Evolutionary conservation across 2,797 vertebrate species (phyloP).

Genomic region (Microctenopoma lineatum): DNA sequence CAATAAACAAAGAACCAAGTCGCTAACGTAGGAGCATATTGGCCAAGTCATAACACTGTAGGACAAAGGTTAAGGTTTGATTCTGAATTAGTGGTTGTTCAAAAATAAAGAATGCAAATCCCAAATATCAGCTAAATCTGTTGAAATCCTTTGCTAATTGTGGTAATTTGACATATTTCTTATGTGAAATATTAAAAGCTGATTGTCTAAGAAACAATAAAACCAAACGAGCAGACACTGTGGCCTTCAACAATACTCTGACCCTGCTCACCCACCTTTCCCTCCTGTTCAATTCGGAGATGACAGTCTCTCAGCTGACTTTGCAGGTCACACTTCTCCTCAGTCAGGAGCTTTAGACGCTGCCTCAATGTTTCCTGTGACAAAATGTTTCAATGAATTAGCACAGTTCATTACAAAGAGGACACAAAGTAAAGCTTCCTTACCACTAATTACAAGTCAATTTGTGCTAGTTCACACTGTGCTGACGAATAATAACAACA

Average conservation of each 20-base stretch:
- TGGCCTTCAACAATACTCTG: conserved; percentile 10
- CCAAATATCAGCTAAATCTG: conserved; percentile 39
- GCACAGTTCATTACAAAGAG: conserved; percentile 8
- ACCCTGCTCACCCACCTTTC: conserved; percentile 81
- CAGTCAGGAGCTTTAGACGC: conserved; percentile 84
- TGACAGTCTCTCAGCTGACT: conserved; percentile 86
- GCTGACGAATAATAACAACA: conserved; percentile 24
- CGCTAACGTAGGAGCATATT: conserved; percentile 7
- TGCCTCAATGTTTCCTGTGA: conserved; percentile 84
- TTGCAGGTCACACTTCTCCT: conserved; percentile 85
- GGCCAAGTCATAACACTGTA: neutral
- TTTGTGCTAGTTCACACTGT: conserved; percentile 13
- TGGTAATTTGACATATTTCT: conserved; percentile 26
- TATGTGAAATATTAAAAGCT: conserved; percentile 25
- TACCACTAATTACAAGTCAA: conserved; percentile 34
- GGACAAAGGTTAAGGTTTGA: conserved; percentile 36
- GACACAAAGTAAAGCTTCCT: conserved; percentile 2
- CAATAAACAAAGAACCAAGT: conserved; percentile 68
- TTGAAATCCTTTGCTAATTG: conserved; percentile 47
- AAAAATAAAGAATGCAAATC: conserved; percentile 26
- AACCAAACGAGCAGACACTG: conserved; percentile 6
- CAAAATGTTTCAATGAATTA: conserved; percentile 38
- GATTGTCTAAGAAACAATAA: conserved; percentile 37
- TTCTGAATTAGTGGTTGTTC: conserved; percentile 7
- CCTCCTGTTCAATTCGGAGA: conserved; percentile 85